Conservation (phyloP, 2,797 vertebrate genomes). For the Lacerta agilis region DNA sequence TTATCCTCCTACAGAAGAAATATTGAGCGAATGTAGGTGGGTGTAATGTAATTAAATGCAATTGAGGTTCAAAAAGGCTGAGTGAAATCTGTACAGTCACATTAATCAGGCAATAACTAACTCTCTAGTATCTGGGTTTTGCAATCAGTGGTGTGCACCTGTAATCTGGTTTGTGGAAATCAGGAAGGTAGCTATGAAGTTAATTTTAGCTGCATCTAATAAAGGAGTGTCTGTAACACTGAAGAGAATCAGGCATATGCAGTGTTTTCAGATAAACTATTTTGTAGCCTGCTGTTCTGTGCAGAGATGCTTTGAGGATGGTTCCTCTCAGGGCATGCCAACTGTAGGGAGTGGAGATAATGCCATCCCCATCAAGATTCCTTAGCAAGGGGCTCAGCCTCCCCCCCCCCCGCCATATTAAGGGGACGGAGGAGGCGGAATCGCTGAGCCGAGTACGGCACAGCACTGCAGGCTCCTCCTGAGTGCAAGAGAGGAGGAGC, state of each 20-base stretch:
- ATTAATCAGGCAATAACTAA: conserved; percentile 1
- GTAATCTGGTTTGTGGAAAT: neutral
- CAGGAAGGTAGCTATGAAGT: neutral
- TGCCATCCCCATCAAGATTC: no score
- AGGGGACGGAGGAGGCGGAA: no score
- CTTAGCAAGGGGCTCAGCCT: no score
- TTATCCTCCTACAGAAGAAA: conserved; percentile 17
- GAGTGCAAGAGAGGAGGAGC: no score
- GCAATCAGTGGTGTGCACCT: neutral
- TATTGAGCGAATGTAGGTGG: neutral
- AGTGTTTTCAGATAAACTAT: neutral
- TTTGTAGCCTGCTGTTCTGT: neutral
- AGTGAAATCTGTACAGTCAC: neutral
- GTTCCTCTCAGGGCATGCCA: no score
- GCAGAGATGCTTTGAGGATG: neutral
- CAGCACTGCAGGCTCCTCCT: no score
- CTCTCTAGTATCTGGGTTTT: conserved; percentile 1
- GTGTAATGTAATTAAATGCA: conserved; percentile 22
- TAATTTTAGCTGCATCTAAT: conserved; percentile 5
- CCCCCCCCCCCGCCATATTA: no score
- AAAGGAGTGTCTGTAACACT: neutral
- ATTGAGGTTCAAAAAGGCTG: neutral
- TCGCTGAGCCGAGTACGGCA: no score
- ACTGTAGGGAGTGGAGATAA: no score
- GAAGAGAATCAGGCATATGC: neutral